Evolutionary conservation across 2,797 vertebrate species (phyloP).

Genomic region (Ataeniobius toweri): DNA sequence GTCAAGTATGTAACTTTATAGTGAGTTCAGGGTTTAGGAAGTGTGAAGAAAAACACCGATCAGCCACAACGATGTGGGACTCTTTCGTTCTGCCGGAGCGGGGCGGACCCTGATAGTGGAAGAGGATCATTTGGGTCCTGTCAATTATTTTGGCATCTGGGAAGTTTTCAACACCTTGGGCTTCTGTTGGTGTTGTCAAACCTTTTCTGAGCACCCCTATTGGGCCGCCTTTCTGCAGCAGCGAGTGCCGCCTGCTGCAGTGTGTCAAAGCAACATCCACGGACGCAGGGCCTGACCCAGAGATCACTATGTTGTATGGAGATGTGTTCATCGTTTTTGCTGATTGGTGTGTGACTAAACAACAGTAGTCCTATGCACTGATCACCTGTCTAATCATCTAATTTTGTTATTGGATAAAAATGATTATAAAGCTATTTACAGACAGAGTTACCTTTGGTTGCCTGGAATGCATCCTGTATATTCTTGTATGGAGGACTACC

Average conservation of each 20-base stretch:
- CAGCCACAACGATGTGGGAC: conserved; percentile 4
- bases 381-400: conserved; percentile 71
- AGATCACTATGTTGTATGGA: neutral
- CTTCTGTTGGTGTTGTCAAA: neutral
- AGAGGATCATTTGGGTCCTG: neutral
- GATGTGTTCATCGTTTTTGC: conserved; percentile 8
- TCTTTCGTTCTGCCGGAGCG: no score
- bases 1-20: conserved; percentile 64
- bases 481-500: conserved; percentile 64
- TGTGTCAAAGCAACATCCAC: conserved; percentile 14
- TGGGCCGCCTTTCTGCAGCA: neutral
- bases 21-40: conserved; percentile 65
- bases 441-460: conserved; percentile 72
- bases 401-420: conserved; percentile 47
- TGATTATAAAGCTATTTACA: conserved; percentile 69
- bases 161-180: neutral
- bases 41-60: conserved; percentile 35
- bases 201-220: neutral
- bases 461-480: conserved; percentile 68
- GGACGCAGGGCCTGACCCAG: neutral
- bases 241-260: neutral
- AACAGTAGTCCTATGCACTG: conserved; percentile 72
- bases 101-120: neutral
- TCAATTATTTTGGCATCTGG: neutral
- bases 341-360: conserved; percentile 53